Percentiles rank a stretch among this genome's conserved stretches.
Evolutionary conservation across 2,113 vertebrate species (phyloP).

Genomic region (Corvus hawaiiensis): DNA sequence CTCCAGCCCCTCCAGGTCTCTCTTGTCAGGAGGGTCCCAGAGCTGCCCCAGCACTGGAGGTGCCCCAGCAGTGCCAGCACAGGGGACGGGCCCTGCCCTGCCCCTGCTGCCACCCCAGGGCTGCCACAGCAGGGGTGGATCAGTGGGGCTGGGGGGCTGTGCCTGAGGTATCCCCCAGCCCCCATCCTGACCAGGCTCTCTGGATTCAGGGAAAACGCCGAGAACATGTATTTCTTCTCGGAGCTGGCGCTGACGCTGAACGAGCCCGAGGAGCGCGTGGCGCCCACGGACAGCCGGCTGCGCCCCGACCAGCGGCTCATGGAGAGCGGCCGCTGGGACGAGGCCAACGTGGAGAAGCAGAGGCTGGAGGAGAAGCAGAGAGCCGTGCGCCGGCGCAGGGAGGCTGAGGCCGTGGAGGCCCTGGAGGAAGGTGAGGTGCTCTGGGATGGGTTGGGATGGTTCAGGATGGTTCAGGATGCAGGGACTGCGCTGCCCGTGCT

Average conservation of each 20-base stretch:
- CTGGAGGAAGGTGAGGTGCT: conserved; percentile 79
- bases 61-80: neutral
- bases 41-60: neutral
- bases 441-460: neutral
- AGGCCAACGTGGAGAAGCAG: conserved; percentile 91
- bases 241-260: conserved; percentile 92
- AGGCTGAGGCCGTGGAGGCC: conserved; percentile 74
- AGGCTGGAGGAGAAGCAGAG: conserved; percentile 89
- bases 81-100: neutral
- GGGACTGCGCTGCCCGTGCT: fast-evolving
- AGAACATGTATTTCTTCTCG: conserved; percentile 97
- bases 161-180: fast-evolving
- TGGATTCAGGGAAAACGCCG: conserved; percentile 81
- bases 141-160: neutral
- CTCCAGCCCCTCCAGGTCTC: neutral
- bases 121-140: too few relatives aligned
- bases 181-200: fast-evolving
- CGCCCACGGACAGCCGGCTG: conserved; percentile 89
- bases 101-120: neutral
- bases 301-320: conserved; percentile 91
- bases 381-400: conserved; percentile 76
- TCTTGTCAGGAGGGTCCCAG: neutral
- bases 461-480: neutral
- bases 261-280: conserved; percentile 80
- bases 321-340: conserved; percentile 92